phyloP scores from a whole-genome alignment of 2,888 invertebrate species.

The Idaea dimidiata region DNA sequence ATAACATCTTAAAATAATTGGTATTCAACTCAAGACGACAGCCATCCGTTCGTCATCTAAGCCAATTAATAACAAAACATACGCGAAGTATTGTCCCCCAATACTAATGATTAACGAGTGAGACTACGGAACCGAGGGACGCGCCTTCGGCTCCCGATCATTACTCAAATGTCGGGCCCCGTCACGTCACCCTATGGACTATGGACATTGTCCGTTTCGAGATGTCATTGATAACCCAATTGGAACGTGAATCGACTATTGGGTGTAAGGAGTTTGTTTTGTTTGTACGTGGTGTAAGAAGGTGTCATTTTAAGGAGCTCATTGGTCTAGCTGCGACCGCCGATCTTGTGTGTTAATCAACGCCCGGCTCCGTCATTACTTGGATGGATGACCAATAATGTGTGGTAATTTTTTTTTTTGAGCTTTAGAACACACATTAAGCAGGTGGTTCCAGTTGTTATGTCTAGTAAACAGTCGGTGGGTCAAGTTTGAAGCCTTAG shows the following conservation, averaged over 20 bases:
- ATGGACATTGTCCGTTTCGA: background rate
- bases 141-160: conserved; percentile 36
- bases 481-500: no score
- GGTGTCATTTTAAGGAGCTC: no score
- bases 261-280: background rate
- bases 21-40: background rate
- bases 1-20: background rate
- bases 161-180: conserved; percentile 23
- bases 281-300: background rate
- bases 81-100: conserved; percentile 28
- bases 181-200: background rate
- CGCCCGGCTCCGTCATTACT: no score
- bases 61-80: conserved; percentile 33
- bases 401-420: no score
- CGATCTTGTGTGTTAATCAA: no score
- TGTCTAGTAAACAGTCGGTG: no score
- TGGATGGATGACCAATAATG: no score
- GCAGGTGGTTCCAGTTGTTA: no score
- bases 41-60: conserved; percentile 14
- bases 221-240: background rate
- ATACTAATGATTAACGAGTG: conserved; percentile 31
- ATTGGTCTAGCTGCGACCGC: no score
- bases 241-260: background rate
- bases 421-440: no score
- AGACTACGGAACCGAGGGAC: conserved; percentile 24